These are phyloP conservation scores for Taxidea taxus DNA, from an alignment of 2,113 vertebrate species.

Conservation along the genomic window DNA sequence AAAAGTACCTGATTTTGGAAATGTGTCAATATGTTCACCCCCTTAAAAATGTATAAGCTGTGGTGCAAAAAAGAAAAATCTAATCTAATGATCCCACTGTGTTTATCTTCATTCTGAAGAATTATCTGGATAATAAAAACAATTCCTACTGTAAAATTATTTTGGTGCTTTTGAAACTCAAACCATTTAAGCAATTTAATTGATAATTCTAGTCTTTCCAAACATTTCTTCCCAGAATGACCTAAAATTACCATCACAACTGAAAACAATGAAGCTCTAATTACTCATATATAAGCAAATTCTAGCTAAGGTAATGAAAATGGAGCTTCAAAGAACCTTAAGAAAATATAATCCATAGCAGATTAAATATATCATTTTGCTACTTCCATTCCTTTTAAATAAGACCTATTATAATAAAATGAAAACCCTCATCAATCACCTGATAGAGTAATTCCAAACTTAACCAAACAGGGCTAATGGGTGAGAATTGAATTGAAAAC, in stretches of 20 bases:
- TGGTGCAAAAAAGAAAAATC: background rate
- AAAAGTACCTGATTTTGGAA: background rate
- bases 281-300: conserved; percentile 17
- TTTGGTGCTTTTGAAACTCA: background rate
- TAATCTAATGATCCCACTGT: background rate
- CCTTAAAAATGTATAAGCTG: background rate
- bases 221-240: background rate
- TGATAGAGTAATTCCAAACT: conserved; percentile 86
- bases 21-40: background rate
- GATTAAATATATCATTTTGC: conserved; percentile 3
- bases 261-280: background rate
- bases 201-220: background rate
- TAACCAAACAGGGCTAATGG: conserved; percentile 92
- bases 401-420: conserved; percentile 81
- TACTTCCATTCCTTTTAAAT: conserved; percentile 63
- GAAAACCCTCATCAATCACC: conserved; percentile 85
- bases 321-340: conserved; percentile 17
- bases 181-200: background rate
- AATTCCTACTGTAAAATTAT: background rate
- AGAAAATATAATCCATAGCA: conserved; percentile 30
- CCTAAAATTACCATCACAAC: conserved; percentile 5
- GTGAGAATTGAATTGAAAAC: conserved; percentile 99
- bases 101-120: background rate
- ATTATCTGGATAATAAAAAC: background rate
- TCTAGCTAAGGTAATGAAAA: conserved; percentile 17